A percentile compares a stretch with the other conserved stretches of the same genome.
Conservation (phyloP, 2,888 invertebrate species). For the Pyrrhosoma nymphula region DNA sequence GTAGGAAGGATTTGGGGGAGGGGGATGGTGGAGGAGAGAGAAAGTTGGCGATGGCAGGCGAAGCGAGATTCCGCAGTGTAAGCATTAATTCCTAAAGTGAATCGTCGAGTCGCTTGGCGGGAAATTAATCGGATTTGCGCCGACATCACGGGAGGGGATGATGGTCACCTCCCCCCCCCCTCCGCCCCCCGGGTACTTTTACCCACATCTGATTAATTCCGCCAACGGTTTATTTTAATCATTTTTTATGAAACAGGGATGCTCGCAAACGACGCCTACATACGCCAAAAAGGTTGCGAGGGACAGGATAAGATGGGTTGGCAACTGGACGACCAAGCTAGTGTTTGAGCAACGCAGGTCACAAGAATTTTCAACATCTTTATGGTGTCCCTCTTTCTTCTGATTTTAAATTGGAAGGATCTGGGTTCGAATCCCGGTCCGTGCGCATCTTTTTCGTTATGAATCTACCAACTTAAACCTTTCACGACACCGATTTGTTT, state of each 20-base stretch:
- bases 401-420: too few relatives aligned
- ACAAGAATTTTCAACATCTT: too few relatives aligned
- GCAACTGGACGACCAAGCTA: too few relatives aligned
- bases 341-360: too few relatives aligned
- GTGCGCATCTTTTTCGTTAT: too few relatives aligned
- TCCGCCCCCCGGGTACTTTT: background rate
- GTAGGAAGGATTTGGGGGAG: background rate
- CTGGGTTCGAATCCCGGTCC: too few relatives aligned
- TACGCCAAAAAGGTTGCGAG: too few relatives aligned
- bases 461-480: too few relatives aligned
- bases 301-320: too few relatives aligned
- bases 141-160: background rate
- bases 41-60: background rate
- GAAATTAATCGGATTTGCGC: constrained; percentile 13
- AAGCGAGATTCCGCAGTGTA: background rate
- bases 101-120: background rate
- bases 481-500: too few relatives aligned
- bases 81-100: constrained; percentile 7
- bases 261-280: background rate
- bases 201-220: background rate
- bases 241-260: background rate
- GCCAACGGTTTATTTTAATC: background rate
- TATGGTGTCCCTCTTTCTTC: too few relatives aligned
- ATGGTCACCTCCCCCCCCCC: background rate
- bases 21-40: too few relatives aligned